These are phyloP conservation scores for Agrotis puta DNA, from an alignment of 2,888 invertebrate genomes.

Conservation along the genomic window DNA sequence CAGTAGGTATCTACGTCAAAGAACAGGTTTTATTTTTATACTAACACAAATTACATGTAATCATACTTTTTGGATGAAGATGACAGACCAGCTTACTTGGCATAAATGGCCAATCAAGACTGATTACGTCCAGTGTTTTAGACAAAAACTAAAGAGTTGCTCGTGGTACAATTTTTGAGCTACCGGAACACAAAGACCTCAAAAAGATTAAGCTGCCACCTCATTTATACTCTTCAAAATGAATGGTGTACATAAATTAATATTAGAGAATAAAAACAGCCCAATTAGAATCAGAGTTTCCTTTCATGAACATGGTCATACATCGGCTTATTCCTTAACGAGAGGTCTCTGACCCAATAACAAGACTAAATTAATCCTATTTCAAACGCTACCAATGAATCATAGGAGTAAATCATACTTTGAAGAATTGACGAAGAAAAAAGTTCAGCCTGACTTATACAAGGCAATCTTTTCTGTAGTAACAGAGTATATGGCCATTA, in stretches of 20 bases:
- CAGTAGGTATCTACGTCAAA: slow-evolving; percentile 1
- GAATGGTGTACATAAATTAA: slow-evolving; percentile 22
- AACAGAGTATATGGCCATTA: slow-evolving; percentile 60
- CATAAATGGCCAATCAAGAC: slow-evolving; percentile 39
- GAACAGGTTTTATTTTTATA: slow-evolving; percentile 12
- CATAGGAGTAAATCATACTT: slow-evolving; percentile 31
- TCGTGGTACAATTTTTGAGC: not conserved
- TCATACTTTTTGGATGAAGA: slow-evolving; percentile 27
- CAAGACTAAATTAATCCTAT: slow-evolving; percentile 49
- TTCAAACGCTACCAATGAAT: slow-evolving; percentile 50
- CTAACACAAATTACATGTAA: slow-evolving; percentile 17
- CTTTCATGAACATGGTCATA: slow-evolving; percentile 27
- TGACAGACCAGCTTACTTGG: slow-evolving; percentile 6
- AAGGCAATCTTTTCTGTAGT: slow-evolving; percentile 68
- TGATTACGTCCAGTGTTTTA: slow-evolving; percentile 15
- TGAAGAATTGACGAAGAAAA: slow-evolving; percentile 13
- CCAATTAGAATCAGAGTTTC: slow-evolving; percentile 50
- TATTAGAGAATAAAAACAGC: slow-evolving; percentile 25
- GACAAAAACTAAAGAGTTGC: not conserved
- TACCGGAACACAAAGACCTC: slow-evolving; percentile 15
- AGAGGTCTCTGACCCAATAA: slow-evolving; percentile 59
- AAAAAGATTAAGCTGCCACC: slow-evolving; percentile 18
- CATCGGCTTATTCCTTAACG: slow-evolving; percentile 27
- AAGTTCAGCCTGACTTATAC: slow-evolving; percentile 57
- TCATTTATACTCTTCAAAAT: slow-evolving; percentile 17